A percentile compares a stretch with the other conserved stretches of the same genome.
phyloP scores from a whole-genome alignment of 2,888 invertebrate genomes.

The Drosophila prolongata region DNA sequence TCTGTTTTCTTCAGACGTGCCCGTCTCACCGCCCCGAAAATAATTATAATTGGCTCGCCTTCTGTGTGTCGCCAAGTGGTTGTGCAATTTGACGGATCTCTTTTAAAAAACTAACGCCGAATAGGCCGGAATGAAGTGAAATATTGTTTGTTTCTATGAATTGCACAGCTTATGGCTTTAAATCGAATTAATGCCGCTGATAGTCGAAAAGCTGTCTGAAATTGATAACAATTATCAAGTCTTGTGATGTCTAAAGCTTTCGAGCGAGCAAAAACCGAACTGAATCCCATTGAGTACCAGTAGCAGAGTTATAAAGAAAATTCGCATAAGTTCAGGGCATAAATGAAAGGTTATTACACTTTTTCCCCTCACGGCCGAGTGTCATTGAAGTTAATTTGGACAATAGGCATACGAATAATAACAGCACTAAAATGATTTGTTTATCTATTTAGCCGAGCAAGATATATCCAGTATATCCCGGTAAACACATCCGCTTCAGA shows the following conservation, averaged over 20 bases:
- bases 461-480: constrained; percentile 16
- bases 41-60: constrained; percentile 30
- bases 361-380: background rate
- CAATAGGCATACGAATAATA: constrained; percentile 2
- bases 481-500: constrained; percentile 22
- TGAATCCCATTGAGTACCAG: constrained; percentile 5
- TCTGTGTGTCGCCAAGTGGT: constrained; percentile 11
- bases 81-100: constrained; percentile 44
- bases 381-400: constrained; percentile 10
- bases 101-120: constrained; percentile 9
- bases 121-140: constrained; percentile 3
- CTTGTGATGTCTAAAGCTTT: constrained; percentile 64
- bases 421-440: constrained; percentile 26
- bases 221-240: constrained; percentile 61
- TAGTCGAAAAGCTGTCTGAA: constrained; percentile 58
- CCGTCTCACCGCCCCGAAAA: constrained; percentile 7
- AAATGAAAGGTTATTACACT: constrained; percentile 27
- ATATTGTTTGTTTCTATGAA: constrained; percentile 20
- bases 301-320: constrained; percentile 4
- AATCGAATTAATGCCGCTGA: constrained; percentile 35
- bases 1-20: constrained; percentile 27
- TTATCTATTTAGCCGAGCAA: constrained; percentile 26
- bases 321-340: background rate
- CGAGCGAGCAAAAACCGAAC: constrained; percentile 18
- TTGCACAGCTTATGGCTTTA: constrained; percentile 32